These are phyloP conservation scores for Vannuccia rotundouncinata DNA, from an alignment of 2,888 invertebrate species.

Conservation along the genomic window DNA sequence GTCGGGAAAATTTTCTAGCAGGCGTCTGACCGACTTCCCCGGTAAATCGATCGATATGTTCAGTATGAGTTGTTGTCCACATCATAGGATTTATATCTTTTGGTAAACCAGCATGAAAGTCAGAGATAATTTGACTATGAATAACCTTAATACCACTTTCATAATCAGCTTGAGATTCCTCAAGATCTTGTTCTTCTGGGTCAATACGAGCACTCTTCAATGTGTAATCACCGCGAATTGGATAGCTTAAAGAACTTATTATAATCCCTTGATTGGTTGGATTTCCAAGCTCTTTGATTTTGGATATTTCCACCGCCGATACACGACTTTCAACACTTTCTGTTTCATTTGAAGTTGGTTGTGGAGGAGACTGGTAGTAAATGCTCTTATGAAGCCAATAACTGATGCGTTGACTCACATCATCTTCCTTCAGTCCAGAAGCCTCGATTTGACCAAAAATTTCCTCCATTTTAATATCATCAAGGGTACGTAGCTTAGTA, in stretches of 20 bases:
- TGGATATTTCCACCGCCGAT: background rate
- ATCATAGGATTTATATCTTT: background rate
- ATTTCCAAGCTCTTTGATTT: background rate
- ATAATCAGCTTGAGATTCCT: background rate
- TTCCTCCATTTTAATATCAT: constrained; percentile 27
- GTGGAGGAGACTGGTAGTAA: constrained; percentile 23
- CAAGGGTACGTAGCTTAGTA: background rate
- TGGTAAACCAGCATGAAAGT: background rate
- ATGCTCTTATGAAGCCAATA: constrained; percentile 33
- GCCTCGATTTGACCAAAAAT: constrained; percentile 10
- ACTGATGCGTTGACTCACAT: constrained; percentile 33
- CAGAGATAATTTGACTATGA: background rate
- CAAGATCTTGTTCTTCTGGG: background rate
- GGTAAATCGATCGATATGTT: background rate
- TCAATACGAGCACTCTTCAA: background rate
- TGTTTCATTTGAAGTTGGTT: background rate
- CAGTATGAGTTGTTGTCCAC: background rate
- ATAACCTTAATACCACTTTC: background rate
- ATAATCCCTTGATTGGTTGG: background rate
- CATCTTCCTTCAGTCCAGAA: constrained; percentile 16
- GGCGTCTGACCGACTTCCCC: background rate
- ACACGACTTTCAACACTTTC: background rate
- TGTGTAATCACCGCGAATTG: background rate
- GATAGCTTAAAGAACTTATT: background rate
- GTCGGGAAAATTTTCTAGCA: background rate